Evolutionary conservation across 2,888 invertebrate genomes (phyloP).

Genomic region (Plemyria rubiginata): DNA sequence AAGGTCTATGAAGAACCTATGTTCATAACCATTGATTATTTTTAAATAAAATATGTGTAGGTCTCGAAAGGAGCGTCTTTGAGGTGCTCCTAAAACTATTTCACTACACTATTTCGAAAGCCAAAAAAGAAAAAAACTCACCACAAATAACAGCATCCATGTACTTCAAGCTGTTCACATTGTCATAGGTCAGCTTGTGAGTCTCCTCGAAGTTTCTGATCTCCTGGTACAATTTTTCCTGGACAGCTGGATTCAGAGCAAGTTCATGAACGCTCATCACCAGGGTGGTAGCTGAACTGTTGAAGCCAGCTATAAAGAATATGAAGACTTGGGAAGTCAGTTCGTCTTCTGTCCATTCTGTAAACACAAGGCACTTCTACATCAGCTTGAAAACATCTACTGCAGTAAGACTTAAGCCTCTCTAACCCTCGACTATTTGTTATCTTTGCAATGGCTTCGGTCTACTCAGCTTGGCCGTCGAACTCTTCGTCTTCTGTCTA

Average conservation of each 20-base stretch:
- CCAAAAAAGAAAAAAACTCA: constrained; percentile 26
- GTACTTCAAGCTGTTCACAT: constrained; percentile 59
- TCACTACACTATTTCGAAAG: no score
- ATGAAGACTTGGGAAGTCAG: constrained; percentile 71
- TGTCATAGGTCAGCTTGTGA: constrained; percentile 52
- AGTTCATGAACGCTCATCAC: constrained; percentile 62
- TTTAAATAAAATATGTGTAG: no score
- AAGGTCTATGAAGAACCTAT: no score
- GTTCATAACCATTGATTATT: no score
- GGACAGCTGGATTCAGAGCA: constrained; percentile 61
- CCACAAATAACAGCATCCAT: constrained; percentile 65
- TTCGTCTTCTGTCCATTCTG: constrained; percentile 69
- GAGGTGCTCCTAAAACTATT: no score
- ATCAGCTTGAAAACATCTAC: no score
- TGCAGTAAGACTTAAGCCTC: no score
- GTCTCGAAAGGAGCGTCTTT: no score
- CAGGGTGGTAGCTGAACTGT: constrained; percentile 62
- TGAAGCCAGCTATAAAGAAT: constrained; percentile 73
- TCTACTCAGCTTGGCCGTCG: no score
- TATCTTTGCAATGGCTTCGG: no score
- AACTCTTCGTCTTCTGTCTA: no score
- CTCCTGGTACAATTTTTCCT: constrained; percentile 70
- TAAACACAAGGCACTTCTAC: constrained; percentile 9
- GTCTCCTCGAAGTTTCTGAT: constrained; percentile 51
- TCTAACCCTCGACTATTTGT: no score